Conservation (phyloP, 2,888 invertebrate species). For the Cabera pusaria region DNA sequence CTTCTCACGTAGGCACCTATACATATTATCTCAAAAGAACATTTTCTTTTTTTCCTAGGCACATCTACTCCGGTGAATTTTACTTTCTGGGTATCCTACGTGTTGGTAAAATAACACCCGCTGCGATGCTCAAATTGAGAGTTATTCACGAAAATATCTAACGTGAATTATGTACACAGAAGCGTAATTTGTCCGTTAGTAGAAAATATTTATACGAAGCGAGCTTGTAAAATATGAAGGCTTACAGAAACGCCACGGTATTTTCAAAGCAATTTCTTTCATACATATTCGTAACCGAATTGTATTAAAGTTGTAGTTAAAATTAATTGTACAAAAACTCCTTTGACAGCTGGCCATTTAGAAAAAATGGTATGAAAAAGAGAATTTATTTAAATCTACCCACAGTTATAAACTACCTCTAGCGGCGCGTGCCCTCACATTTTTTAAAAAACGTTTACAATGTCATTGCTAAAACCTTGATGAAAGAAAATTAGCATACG, state of each 20-base stretch:
- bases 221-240: neutral
- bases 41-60: no score
- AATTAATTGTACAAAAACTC: no score
- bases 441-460: constrained; percentile 65
- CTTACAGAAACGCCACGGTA: constrained; percentile 7
- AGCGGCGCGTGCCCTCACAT: constrained; percentile 75
- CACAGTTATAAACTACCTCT: constrained; percentile 38
- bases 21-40: no score
- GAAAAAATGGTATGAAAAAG: constrained; percentile 3
- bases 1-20: no score
- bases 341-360: no score
- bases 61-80: no score
- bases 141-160: constrained; percentile 45
- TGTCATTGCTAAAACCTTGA: constrained; percentile 39
- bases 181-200: constrained; percentile 43
- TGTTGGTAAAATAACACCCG: constrained; percentile 31
- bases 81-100: constrained; percentile 6
- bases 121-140: constrained; percentile 48
- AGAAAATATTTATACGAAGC: neutral
- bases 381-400: constrained; percentile 35
- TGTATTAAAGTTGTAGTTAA: no score
- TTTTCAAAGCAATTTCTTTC: no score
- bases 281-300: no score
- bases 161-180: constrained; percentile 41
- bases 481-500: constrained; percentile 67